Conservation (phyloP, 1,140 invertebrate species). For the Ceratosolen fusciceps region DNA sequence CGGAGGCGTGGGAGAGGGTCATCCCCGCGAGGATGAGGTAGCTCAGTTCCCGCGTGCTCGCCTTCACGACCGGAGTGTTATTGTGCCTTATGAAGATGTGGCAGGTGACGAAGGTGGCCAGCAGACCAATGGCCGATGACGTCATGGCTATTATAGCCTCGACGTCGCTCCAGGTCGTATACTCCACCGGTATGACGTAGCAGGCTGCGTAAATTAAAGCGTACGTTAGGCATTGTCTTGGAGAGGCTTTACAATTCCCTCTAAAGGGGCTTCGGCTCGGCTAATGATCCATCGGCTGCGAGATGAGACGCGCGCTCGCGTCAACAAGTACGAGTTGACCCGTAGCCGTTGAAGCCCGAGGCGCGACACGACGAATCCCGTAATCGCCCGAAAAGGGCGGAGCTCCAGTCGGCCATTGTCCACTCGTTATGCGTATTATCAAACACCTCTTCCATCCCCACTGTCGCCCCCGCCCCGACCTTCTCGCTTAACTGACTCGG, state of each 20-base stretch:
- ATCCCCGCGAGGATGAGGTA: slow-evolving; percentile 80
- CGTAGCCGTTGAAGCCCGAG: not conserved
- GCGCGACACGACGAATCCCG: too few relatives aligned
- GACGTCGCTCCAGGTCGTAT: slow-evolving; percentile 74
- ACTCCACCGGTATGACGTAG: slow-evolving; percentile 73
- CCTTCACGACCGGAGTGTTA: slow-evolving; percentile 81
- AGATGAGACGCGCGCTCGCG: too few relatives aligned
- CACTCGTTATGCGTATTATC: not conserved
- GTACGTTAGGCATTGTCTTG: too few relatives aligned
- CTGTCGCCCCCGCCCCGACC: too few relatives aligned
- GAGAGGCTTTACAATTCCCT: too few relatives aligned
- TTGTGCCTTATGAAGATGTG: slow-evolving; percentile 78
- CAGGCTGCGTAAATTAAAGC: slow-evolving; percentile 72
- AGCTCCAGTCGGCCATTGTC: not conserved
- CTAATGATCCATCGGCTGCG: too few relatives aligned
- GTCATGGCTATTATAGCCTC: slow-evolving; percentile 76
- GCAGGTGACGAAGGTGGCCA: slow-evolving; percentile 75
- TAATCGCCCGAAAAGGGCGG: not conserved
- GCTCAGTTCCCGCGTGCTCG: slow-evolving; percentile 78
- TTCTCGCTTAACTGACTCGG: not conserved
- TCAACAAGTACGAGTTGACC: not conserved
- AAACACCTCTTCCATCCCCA: too few relatives aligned
- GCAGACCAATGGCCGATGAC: slow-evolving; percentile 76
- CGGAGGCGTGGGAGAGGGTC: slow-evolving; percentile 59
- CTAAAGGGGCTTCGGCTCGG: too few relatives aligned